Evolutionary conservation across 2,113 vertebrate species (phyloP).

Genomic region (Orycteropus afer): DNA sequence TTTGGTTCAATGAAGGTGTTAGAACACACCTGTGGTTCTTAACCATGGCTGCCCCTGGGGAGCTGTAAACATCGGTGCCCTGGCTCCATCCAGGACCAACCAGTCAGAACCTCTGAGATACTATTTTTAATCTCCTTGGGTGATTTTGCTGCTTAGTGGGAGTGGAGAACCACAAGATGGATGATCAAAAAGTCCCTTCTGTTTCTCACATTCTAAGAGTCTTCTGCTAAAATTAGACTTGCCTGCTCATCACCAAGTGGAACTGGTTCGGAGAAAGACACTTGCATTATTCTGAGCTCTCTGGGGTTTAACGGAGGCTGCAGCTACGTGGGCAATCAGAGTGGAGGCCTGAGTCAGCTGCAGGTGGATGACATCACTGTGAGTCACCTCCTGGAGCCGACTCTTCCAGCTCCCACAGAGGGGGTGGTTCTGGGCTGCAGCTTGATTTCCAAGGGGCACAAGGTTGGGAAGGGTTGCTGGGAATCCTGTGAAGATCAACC

Average conservation of each 20-base stretch:
- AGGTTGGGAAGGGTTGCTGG: background rate
- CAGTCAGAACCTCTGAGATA: background rate
- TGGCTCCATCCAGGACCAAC: background rate
- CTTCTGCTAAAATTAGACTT: slow-evolving; percentile 76
- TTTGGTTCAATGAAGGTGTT: background rate
- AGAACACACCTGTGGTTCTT: background rate
- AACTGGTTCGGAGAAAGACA: slow-evolving; percentile 7
- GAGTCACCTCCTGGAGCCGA: background rate
- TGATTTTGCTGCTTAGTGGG: background rate
- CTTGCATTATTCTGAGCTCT: slow-evolving; percentile 41
- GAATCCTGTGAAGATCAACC: background rate
- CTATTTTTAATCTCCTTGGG: background rate
- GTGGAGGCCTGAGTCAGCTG: slow-evolving; percentile 52
- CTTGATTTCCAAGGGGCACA: background rate
- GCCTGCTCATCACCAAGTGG: slow-evolving; percentile 53
- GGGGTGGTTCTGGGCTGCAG: background rate
- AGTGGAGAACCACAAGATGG: background rate
- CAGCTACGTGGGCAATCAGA: background rate
- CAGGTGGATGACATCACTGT: background rate
- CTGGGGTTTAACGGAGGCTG: slow-evolving; percentile 51
- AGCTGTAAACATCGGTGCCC: background rate
- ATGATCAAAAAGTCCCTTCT: slow-evolving; percentile 54
- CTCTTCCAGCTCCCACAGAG: background rate
- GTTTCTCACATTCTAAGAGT: slow-evolving; percentile 55
- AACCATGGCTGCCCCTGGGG: background rate